Evolutionary conservation across 2,797 vertebrate species (phyloP).

Genomic region (Sebastes aleutianus): DNA sequence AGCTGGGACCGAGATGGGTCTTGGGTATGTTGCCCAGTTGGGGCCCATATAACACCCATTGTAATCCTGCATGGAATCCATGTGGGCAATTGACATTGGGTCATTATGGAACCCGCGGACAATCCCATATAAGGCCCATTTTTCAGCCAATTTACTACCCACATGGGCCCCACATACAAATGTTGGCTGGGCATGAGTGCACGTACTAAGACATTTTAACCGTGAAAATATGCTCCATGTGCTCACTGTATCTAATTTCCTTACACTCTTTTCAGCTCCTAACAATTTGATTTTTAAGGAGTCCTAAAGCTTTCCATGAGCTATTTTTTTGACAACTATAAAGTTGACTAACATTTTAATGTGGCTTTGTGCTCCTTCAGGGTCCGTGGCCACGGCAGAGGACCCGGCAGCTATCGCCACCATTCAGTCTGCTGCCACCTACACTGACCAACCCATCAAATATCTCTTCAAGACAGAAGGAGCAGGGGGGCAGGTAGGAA

Average conservation of each 20-base stretch:
- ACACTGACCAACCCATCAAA: slow-evolving; percentile 92
- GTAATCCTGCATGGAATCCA: too few relatives aligned
- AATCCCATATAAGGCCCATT: too few relatives aligned
- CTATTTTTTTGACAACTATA: too few relatives aligned
- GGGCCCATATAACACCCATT: too few relatives aligned
- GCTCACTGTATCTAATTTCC: neutral
- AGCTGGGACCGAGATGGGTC: too few relatives aligned
- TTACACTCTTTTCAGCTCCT: neutral
- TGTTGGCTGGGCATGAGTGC: neutral
- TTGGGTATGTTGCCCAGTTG: too few relatives aligned
- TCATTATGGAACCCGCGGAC: too few relatives aligned
- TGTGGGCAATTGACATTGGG: too few relatives aligned
- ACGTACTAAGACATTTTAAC: neutral
- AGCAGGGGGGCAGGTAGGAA: slow-evolving; percentile 88
- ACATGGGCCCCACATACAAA: too few relatives aligned
- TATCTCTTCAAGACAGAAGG: slow-evolving; percentile 95
- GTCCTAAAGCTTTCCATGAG: neutral
- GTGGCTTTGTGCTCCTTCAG: slow-evolving; percentile 60
- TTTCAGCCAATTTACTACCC: too few relatives aligned
- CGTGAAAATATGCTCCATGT: neutral
- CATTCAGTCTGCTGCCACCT: slow-evolving; percentile 91
- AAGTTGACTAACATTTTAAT: neutral
- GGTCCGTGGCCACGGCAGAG: slow-evolving; percentile 90
- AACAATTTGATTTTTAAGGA: neutral
- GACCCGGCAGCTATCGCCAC: slow-evolving; percentile 91